Base-by-base conservation (phyloP, 2,888 invertebrate species). In the Papilio elwesi region DNA sequence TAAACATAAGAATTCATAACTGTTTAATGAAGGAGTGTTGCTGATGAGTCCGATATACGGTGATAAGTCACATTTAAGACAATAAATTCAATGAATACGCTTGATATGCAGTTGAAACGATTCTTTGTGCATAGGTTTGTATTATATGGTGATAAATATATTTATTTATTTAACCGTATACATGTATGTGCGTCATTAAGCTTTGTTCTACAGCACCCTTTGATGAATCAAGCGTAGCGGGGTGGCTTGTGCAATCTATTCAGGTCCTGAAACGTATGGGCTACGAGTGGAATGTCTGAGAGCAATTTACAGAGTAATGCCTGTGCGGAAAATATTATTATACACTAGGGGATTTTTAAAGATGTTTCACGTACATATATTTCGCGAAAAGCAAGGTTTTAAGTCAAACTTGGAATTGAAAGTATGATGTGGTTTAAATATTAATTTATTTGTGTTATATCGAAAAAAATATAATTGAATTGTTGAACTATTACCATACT, bases 271-370 rank as follows among this genome's bases (percentile, higher is more conserved):
- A 65, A 64, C 65, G 70, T 70, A 49, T 49, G 55, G 11, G 26
- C 38, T 10, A 26, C 12, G 53, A 65, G 65, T 70, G 65, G 55
- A 12, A 65, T 49, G 70, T 70, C 70, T 70, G 70, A 49, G 65
- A 36, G 70, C 15, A 57, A 70, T 65, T 70, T 43, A 52, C 62
- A 13, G 43, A 51, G 69, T 16, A 51, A 15, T 67, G 38, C 59
- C 59, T 59, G 38, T 52, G 10, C 7, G 43, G 2, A 43, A 43
- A 43, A 43, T 6, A 15, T 62, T 59, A n/a, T 38, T 4, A 13
- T 13, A 43, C 43, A 62, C 38, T 13, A 13, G 13, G 8, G 13
- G 13, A 10, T 49, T 49, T 59, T 59, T 26, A 1, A 26, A 26
- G 26, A 1, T 26, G 1, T 26, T 26, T 26, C 26, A 26, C 4